phyloP scores from a whole-genome alignment of 2,113 vertebrate genomes.

The Cinclus cinclus region DNA sequence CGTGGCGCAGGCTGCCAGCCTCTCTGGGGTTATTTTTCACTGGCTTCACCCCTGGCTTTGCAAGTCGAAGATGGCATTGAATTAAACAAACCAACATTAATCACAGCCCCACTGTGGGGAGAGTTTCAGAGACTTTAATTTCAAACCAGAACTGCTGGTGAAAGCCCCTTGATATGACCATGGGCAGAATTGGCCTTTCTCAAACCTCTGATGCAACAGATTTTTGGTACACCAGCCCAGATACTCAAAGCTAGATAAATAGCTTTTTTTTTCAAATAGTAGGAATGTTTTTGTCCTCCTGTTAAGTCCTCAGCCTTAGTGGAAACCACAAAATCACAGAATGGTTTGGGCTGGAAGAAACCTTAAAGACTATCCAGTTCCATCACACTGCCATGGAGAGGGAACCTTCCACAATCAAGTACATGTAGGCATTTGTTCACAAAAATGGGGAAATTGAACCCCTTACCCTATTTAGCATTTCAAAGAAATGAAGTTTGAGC shows the following conservation, averaged over 20 bases:
- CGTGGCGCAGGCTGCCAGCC: rapidly evolving
- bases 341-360: neutral
- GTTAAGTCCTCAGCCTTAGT: neutral
- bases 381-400: neutral
- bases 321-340: neutral
- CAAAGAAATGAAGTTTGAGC: neutral
- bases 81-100: neutral
- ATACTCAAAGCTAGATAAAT: neutral
- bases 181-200: neutral
- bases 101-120: rapidly evolving
- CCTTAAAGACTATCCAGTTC: neutral
- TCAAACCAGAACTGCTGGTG: neutral
- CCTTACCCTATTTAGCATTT: neutral
- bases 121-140: neutral
- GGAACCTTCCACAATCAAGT: neutral
- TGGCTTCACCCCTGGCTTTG: neutral
- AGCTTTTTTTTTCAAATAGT: neutral
- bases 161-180: rapidly evolving
- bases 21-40: rapidly evolving
- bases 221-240: too few relatives aligned
- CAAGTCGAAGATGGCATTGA: neutral
- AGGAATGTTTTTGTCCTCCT: neutral
- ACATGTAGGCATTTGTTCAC: neutral
- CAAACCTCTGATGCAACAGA: too few relatives aligned
- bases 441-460: neutral